A percentile compares a stretch with the other conserved stretches of the same genome.
Evolutionary conservation across 2,888 invertebrate species (phyloP).

Genomic region (Subacronicta megacephala): DNA sequence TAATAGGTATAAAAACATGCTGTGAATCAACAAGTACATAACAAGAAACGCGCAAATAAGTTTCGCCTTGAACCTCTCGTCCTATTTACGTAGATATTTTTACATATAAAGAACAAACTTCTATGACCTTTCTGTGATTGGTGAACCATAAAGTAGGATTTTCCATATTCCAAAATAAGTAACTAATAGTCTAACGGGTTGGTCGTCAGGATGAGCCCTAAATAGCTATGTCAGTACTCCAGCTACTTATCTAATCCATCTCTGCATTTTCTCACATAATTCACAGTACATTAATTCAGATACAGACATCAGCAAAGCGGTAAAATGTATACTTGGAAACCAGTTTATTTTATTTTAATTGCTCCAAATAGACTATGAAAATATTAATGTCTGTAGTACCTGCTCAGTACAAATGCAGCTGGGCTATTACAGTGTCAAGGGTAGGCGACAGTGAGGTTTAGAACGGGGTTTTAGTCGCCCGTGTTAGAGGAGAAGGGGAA

Average conservation of each 20-base stretch:
- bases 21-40: not conserved
- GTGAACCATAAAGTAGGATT: too few species aligned
- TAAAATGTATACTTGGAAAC: not conserved
- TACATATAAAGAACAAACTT: not conserved
- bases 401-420: slow-evolving; percentile 56
- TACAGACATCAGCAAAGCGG: too few species aligned
- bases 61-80: slow-evolving; percentile 2
- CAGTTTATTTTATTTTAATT: too few species aligned
- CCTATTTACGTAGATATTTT: not conserved
- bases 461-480: slow-evolving; percentile 58
- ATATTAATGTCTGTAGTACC: slow-evolving; percentile 23
- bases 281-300: too few species aligned
- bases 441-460: slow-evolving; percentile 66
- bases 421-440: slow-evolving; percentile 65
- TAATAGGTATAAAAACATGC: not conserved
- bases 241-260: too few species aligned
- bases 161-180: too few species aligned
- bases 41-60: not conserved
- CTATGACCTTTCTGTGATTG: too few species aligned
- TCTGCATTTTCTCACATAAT: too few species aligned
- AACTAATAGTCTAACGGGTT: too few species aligned
- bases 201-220: too few species aligned
- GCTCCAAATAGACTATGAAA: slow-evolving; percentile 19
- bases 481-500: slow-evolving; percentile 43
- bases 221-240: too few species aligned